These are phyloP conservation scores for Cladopsammia gracilis DNA, from an alignment of 64 coral and sea anemone species.

Conservation along the genomic window DNA sequence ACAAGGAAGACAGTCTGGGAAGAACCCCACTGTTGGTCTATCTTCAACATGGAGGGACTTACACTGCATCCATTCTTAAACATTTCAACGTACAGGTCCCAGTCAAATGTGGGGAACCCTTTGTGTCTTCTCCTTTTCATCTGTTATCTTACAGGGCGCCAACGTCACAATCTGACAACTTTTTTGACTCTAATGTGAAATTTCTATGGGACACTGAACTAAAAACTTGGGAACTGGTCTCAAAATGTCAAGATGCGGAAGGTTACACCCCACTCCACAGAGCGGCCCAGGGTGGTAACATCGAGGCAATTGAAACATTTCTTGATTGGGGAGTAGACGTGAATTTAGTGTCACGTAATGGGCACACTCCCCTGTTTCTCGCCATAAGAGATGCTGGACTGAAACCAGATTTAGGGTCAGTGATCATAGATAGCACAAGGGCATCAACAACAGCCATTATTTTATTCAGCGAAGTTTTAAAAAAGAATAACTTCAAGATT, in stretches of 20 bases:
- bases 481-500: neutral
- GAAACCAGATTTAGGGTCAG: too few relatives aligned
- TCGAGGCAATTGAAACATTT: slow-evolving; percentile 55
- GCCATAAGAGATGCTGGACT: neutral
- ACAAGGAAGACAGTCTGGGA: neutral
- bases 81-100: neutral
- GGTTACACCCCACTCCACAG: slow-evolving; percentile 65
- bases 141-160: slow-evolving; percentile 33
- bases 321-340: slow-evolving; percentile 39
- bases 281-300: slow-evolving; percentile 74
- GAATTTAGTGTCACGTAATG: neutral
- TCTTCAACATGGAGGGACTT: slow-evolving; percentile 23
- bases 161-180: too few relatives aligned
- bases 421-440: neutral
- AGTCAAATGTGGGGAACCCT: slow-evolving; percentile 43
- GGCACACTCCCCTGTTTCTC: neutral
- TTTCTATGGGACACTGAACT: too few relatives aligned
- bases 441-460: slow-evolving; percentile 6
- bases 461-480: neutral
- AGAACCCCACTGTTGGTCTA: slow-evolving; percentile 29
- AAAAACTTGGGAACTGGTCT: too few relatives aligned
- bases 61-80: slow-evolving; percentile 26
- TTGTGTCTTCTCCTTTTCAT: slow-evolving; percentile 56
- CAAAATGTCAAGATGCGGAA: slow-evolving; percentile 53
- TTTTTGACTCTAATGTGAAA: too few relatives aligned